These are phyloP conservation scores for Cavia porcellus DNA, from an alignment of 2,113 vertebrate genomes.

Conservation along the genomic window DNA sequence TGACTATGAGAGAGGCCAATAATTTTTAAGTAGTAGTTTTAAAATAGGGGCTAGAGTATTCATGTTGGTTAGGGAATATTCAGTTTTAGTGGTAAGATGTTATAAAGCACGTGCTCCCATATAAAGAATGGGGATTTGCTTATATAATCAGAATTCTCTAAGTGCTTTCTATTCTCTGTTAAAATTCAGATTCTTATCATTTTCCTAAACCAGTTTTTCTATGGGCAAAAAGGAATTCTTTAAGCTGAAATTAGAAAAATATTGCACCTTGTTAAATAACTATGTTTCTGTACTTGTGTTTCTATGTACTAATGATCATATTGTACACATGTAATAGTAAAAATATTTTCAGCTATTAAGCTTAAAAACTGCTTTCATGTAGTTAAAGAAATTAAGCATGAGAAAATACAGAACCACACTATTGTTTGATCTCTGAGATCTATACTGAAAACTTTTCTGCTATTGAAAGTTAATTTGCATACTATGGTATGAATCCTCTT, in stretches of 20 bases:
- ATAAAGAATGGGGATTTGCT: slow-evolving; percentile 82
- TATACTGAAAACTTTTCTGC: slow-evolving; percentile 85
- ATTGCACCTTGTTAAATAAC: slow-evolving; percentile 78
- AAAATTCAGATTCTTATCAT: slow-evolving; percentile 80
- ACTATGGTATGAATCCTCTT: slow-evolving; percentile 85
- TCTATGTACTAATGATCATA: slow-evolving; percentile 73
- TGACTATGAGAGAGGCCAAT: slow-evolving; percentile 87
- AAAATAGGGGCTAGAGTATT: slow-evolving; percentile 85
- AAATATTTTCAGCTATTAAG: slow-evolving; percentile 63
- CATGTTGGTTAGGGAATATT: slow-evolving; percentile 82
- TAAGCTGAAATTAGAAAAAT: slow-evolving; percentile 68
- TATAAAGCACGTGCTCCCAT: slow-evolving; percentile 80
- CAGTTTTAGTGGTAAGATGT: slow-evolving; percentile 83
- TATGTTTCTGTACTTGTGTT: slow-evolving; percentile 79
- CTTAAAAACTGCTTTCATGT: slow-evolving; percentile 64
- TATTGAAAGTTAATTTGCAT: slow-evolving; percentile 84
- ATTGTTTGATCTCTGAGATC: slow-evolving; percentile 85
- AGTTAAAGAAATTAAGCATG: slow-evolving; percentile 70
- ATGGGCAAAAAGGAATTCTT: slow-evolving; percentile 74
- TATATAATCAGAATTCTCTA: slow-evolving; percentile 66
- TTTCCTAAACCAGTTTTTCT: slow-evolving; percentile 77
- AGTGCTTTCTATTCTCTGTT: slow-evolving; percentile 83
- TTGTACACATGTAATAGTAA: slow-evolving; percentile 59
- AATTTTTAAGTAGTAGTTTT: slow-evolving; percentile 88
- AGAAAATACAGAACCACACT: slow-evolving; percentile 79